Conservation (phyloP, 2,888 invertebrate species). For the Carterocephalus palaemon region DNA sequence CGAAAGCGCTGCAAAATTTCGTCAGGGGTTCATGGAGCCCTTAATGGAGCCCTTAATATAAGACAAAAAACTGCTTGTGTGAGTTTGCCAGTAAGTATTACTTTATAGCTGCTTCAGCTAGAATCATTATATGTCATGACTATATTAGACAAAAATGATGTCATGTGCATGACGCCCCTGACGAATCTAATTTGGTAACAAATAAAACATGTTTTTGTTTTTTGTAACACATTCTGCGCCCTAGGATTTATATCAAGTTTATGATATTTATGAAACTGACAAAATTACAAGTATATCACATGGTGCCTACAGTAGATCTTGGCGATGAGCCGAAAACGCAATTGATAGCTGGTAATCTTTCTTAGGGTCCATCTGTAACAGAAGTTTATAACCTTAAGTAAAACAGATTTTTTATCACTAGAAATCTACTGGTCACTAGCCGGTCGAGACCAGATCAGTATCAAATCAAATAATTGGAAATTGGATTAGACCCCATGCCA, state of each 20-base stretch:
- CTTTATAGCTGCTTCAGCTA: constrained; percentile 14
- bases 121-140: constrained; percentile 18
- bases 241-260: constrained; percentile 3
- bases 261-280: constrained; percentile 4
- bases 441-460: too few relatives aligned
- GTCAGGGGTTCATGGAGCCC: too few relatives aligned
- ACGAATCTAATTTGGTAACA: constrained; percentile 23
- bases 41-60: too few relatives aligned
- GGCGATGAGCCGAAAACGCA: constrained; percentile 10
- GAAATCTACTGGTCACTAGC: too few relatives aligned
- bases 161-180: constrained; percentile 21
- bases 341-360: background rate
- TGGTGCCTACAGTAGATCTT: constrained; percentile 5
- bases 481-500: too few relatives aligned
- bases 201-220: constrained; percentile 22
- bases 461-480: too few relatives aligned
- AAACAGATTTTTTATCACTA: too few relatives aligned
- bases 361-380: too few relatives aligned
- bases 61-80: too few relatives aligned
- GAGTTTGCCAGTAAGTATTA: background rate
- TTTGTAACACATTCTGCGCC: constrained; percentile 6
- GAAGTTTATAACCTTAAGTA: too few relatives aligned
- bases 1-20: too few relatives aligned
- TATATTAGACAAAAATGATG: constrained; percentile 22
- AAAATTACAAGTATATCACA: constrained; percentile 1